phyloP scores from a whole-genome alignment of 2,113 vertebrate genomes.

The Ciconia boyciana region DNA sequence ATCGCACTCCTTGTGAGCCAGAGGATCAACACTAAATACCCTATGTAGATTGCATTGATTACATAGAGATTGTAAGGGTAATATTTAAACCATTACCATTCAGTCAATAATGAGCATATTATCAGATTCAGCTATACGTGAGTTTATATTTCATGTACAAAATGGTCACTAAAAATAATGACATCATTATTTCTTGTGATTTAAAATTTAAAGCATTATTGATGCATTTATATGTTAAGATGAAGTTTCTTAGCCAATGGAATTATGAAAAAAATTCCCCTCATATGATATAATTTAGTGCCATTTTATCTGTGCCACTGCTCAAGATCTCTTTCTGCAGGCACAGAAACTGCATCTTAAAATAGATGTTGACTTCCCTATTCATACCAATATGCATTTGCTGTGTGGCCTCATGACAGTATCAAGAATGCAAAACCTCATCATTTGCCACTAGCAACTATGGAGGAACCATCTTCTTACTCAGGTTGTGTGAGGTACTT shows the following conservation, averaged over 20 bases:
- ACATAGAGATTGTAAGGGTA: background rate
- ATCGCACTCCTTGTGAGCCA: rapidly evolving
- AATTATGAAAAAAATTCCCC: background rate
- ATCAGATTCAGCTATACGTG: background rate
- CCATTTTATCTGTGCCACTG: background rate
- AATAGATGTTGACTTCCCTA: background rate
- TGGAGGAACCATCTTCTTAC: background rate
- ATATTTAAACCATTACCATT: background rate
- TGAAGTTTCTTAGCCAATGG: background rate
- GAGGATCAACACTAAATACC: background rate
- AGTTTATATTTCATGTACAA: background rate
- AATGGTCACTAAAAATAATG: background rate
- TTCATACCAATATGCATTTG: background rate
- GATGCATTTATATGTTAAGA: background rate
- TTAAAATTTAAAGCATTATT: background rate
- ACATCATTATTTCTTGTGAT: background rate
- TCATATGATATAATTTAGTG: background rate
- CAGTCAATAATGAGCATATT: background rate
- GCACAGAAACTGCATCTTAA: background rate
- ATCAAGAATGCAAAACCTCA: background rate
- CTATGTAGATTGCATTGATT: background rate
- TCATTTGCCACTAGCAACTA: background rate
- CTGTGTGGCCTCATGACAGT: background rate
- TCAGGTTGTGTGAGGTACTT: background rate
- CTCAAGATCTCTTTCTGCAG: background rate